phyloP scores from a whole-genome alignment of 2,888 invertebrate genomes.

The Sarcophaga carnaria region DNA sequence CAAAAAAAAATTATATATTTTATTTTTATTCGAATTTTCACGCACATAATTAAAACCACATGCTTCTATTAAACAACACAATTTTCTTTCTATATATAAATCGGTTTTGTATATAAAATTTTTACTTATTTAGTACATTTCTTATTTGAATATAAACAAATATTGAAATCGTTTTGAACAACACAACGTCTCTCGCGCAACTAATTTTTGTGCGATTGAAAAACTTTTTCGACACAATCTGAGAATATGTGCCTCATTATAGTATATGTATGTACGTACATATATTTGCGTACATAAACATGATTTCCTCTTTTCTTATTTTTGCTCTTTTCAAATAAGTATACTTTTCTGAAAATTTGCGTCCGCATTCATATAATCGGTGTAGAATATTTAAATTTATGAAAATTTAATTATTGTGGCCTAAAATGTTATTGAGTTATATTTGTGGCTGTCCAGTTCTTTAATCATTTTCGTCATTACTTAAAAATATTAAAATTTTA shows the following conservation, averaged over 20 bases:
- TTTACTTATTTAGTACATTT: conserved; percentile 1
- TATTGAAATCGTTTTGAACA: conserved; percentile 70
- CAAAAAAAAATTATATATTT: neutral
- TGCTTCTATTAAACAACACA: neutral
- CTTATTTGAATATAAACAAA: neutral
- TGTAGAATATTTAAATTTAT: too few relatives aligned
- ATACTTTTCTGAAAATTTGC: too few relatives aligned
- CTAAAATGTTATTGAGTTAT: too few relatives aligned
- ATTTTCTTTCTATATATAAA: neutral
- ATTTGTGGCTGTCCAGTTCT: too few relatives aligned
- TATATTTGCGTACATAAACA: conserved; percentile 28
- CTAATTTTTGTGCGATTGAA: conserved; percentile 55
- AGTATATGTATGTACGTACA: conserved; percentile 10
- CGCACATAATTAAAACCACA: neutral
- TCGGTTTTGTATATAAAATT: neutral
- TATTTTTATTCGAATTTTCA: neutral
- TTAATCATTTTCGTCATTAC: too few relatives aligned
- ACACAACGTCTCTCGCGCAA: conserved; percentile 71
- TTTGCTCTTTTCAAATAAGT: conserved; percentile 46
- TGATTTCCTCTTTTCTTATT: neutral
- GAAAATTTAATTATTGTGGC: too few relatives aligned
- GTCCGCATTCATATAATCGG: too few relatives aligned
- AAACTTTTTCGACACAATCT: conserved; percentile 45
- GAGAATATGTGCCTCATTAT: conserved; percentile 15
- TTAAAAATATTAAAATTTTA: too few relatives aligned